Evolutionary conservation across 2,113 vertebrate species (phyloP).

Genomic region (Hassar affinis): DNA sequence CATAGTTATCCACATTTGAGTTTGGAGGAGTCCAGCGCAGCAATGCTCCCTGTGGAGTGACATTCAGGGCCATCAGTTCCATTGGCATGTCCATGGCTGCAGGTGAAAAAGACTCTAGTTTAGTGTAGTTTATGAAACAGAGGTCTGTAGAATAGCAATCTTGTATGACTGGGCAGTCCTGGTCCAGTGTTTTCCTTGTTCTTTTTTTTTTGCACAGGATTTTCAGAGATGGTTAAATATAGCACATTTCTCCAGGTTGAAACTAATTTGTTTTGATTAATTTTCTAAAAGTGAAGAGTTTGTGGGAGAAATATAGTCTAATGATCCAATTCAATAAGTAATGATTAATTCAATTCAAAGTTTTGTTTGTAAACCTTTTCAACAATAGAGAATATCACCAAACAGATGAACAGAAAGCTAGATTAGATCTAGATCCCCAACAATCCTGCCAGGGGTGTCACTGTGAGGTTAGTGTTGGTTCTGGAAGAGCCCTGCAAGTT

Average conservation of each 20-base stretch:
- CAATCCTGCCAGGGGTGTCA: neutral
- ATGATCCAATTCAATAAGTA: conserved; percentile 18
- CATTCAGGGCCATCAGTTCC: conserved; percentile 81
- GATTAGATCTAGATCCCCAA: neutral
- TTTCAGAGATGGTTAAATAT: conserved; percentile 11
- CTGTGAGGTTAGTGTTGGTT: neutral
- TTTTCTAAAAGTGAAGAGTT: conserved; percentile 51
- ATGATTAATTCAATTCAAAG: neutral
- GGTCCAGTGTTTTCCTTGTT: neutral
- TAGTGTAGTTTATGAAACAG: conserved; percentile 5
- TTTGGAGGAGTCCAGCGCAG: conserved; percentile 84
- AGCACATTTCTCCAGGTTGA: conserved; percentile 30
- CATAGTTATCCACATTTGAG: conserved; percentile 86
- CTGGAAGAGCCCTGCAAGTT: neutral
- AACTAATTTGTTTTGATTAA: conserved; percentile 53
- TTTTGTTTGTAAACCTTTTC: neutral
- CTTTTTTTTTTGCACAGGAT: neutral
- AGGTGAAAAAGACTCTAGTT: conserved; percentile 22
- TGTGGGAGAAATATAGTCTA: conserved; percentile 53
- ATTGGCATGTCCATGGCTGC: conserved; percentile 90
- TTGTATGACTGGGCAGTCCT: conserved; percentile 21
- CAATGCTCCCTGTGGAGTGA: conserved; percentile 86
- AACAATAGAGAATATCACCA: neutral
- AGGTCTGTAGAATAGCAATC: conserved; percentile 9
- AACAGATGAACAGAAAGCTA: neutral